These are phyloP conservation scores for Euwallacea similis DNA, from an alignment of 1,140 invertebrate genomes.

Conservation along the genomic window DNA sequence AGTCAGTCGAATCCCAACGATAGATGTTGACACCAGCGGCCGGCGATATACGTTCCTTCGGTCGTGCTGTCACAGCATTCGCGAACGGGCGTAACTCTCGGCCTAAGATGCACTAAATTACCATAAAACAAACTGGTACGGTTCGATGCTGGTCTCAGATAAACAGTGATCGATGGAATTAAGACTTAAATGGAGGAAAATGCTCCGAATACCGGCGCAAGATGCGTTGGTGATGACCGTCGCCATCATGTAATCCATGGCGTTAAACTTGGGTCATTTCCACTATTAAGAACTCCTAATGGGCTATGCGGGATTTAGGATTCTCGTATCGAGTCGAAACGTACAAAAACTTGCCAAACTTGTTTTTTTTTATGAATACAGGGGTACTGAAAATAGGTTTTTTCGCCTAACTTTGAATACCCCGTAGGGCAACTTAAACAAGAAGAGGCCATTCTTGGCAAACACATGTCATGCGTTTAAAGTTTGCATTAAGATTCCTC, in stretches of 20 bases:
- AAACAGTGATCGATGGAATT: slow-evolving; percentile 34
- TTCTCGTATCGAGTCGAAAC: no score
- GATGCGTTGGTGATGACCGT: not conserved
- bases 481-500: no score
- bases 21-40: slow-evolving; percentile 34
- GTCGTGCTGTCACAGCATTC: slow-evolving; percentile 32
- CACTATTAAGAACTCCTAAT: no score
- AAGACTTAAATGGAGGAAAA: slow-evolving; percentile 27
- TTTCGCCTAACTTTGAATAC: no score
- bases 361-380: no score
- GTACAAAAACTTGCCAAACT: no score
- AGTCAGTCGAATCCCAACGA: slow-evolving; percentile 3
- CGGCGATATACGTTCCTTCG: slow-evolving; percentile 38
- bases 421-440: no score
- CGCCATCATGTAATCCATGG: not conserved
- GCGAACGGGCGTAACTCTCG: slow-evolving; percentile 38
- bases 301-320: no score
- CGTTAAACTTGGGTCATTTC: no score
- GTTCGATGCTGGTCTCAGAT: slow-evolving; percentile 29
- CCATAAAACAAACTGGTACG: slow-evolving; percentile 40
- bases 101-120: slow-evolving; percentile 40
- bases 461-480: no score
- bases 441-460: no score
- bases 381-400: no score
- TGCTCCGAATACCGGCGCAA: slow-evolving; percentile 9